phyloP scores from a whole-genome alignment of 2,797 vertebrate species.

The Xiphorhynchus erythropygius region DNA sequence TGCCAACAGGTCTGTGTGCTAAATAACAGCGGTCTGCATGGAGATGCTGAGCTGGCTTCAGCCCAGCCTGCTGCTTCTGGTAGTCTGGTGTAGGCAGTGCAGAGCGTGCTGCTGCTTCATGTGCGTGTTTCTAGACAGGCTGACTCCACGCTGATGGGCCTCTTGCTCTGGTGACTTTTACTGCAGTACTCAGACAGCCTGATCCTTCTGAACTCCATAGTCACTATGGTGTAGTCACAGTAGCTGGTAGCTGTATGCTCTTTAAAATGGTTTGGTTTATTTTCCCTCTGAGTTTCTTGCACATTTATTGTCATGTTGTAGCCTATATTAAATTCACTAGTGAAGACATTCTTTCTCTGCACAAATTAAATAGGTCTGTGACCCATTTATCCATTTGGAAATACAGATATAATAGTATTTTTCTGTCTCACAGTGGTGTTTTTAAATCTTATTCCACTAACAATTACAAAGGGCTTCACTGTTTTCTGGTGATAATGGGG shows the following conservation, averaged over 20 bases:
- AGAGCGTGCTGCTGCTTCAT: accelerated
- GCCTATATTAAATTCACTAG: not conserved
- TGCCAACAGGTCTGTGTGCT: accelerated
- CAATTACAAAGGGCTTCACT: not conserved
- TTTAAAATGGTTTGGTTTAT: not conserved
- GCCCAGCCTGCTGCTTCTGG: not conserved
- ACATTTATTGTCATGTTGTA: not conserved
- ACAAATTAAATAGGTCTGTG: not conserved
- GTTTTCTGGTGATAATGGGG: not conserved
- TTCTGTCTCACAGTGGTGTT: not conserved
- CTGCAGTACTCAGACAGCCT: not conserved
- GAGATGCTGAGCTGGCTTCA: not conserved
- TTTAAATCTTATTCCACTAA: not conserved
- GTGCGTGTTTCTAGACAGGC: not conserved
- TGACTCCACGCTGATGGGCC: not conserved
- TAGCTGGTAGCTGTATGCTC: not conserved
- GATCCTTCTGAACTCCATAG: not conserved
- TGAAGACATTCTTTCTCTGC: not conserved
- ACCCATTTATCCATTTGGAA: not conserved
- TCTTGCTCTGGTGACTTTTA: not conserved
- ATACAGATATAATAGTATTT: not conserved
- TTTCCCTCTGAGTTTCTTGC: not conserved
- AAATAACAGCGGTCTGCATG: accelerated
- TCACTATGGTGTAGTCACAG: not conserved
- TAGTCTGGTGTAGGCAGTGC: not conserved